Conservation (phyloP, 2,113 vertebrate genomes). For the Gambusia affinis region DNA sequence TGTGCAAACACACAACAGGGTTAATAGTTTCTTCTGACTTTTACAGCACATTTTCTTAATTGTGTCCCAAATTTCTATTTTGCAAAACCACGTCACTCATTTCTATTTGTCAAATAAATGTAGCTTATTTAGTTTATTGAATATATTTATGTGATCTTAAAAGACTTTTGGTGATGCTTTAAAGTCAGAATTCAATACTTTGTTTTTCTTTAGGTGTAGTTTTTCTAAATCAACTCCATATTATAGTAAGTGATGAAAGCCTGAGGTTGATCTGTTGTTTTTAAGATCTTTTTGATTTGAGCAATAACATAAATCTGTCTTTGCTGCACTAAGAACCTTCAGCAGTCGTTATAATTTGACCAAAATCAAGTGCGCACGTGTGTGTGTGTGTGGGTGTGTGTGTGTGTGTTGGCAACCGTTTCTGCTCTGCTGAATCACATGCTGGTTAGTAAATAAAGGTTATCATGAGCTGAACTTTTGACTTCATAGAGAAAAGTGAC, state of each 20-base stretch:
- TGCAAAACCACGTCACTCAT: not conserved
- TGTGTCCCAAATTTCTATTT: not conserved
- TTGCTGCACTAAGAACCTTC: not conserved
- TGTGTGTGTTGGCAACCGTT: slow-evolving; percentile 22
- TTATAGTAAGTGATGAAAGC: not conserved
- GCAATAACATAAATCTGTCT: not conserved
- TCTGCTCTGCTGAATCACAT: slow-evolving; percentile 44
- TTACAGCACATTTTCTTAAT: not conserved
- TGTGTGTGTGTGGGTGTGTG: not conserved
- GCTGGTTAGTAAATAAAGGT: slow-evolving; percentile 20
- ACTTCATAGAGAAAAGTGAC: not conserved
- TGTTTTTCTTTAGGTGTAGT: not conserved
- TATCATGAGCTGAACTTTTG: too few relatives aligned
- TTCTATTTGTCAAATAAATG: not conserved
- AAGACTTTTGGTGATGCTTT: not conserved
- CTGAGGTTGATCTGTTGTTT: not conserved
- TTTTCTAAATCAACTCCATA: not conserved
- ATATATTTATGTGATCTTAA: not conserved
- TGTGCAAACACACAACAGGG: not conserved
- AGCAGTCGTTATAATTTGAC: not conserved
- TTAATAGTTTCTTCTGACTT: not conserved
- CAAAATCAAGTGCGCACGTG: not conserved
- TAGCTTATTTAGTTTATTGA: not conserved
- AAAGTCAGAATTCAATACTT: not conserved
- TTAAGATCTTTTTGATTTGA: not conserved